Evolutionary conservation across 2,888 invertebrate genomes (phyloP).

Genomic region (Rotaria magnacalcarata): DNA sequence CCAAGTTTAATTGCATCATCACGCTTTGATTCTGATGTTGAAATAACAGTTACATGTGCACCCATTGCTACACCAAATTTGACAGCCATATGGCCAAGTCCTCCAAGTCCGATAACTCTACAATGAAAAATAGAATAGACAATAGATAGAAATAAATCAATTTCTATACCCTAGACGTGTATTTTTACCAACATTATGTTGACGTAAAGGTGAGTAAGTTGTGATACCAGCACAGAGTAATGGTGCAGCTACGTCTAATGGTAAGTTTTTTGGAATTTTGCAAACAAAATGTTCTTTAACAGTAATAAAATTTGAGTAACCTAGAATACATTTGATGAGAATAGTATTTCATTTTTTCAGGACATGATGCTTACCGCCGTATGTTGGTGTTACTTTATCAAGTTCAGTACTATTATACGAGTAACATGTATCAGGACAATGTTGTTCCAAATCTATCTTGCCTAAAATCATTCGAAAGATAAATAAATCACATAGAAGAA

Average conservation of each 20-base stretch:
- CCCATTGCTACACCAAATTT: neutral
- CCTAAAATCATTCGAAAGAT: neutral
- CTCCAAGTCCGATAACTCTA: slow-evolving; percentile 14
- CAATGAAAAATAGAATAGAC: no score
- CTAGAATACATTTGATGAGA: neutral
- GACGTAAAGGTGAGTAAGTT: neutral
- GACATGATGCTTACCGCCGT: neutral
- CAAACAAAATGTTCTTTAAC: neutral
- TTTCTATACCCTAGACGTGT: neutral
- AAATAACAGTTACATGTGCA: neutral
- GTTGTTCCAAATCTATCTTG: neutral
- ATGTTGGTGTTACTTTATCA: neutral
- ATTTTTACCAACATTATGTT: neutral
- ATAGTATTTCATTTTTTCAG: neutral
- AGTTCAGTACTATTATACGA: neutral
- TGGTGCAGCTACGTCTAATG: neutral
- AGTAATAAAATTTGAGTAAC: neutral
- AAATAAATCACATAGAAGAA: neutral
- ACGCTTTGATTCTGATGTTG: neutral
- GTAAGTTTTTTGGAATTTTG: slow-evolving; percentile 9
- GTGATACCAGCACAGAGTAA: slow-evolving; percentile 26
- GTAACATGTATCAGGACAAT: neutral
- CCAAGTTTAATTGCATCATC: neutral
- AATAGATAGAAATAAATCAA: no score
- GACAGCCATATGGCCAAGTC: slow-evolving; percentile 17